Evolutionary conservation across 2,888 invertebrate species (phyloP), one percentile per base, ranked within the genome.

Genomic region (Zonitis immaculata): DNA sequence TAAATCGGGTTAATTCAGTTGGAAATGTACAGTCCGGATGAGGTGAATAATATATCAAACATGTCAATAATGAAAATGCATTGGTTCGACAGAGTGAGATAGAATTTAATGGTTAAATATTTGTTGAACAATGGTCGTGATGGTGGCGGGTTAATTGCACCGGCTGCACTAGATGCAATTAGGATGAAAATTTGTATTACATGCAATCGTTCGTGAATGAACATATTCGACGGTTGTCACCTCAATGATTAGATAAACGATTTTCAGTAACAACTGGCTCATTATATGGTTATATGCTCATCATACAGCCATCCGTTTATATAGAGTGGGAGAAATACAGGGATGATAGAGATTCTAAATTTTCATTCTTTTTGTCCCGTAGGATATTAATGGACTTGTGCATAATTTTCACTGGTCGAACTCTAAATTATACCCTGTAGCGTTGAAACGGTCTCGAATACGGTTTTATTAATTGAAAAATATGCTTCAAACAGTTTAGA

Each of bases 141-240:
- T 32, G 46, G n/a, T 32, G 18, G 27, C 18, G 48, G 47, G 50
- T 57, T 53, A 57, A 53, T 57, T 57, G 56, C 56, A 57, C 49
- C 51, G 44, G 44, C 51, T 27, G 47, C 43, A 57, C 16, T 35
- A 35, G 53, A 57, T 51, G 53, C 53, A 53, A 57, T 57, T 57
- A 57, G 51, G 49, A 18, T 30, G 53, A 53, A 57, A 53, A 57
- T 56, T 57, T 47, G 53, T 28, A 46, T 30, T 32, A 35, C 35
- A 44, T 39, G 51, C 45, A 57, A 53, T 57, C 51, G 52, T 48
- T 43, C 43, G 48, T 50, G 47, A 56, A 51, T 50, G 48, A 44
- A 48, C 49, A 45, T 42, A 39, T 51, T 53, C 47, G 55, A 47
- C 47, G 55, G 30, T 35, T 46, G 52, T 25, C 47, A 48, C 52